Percentiles rank a stretch among this genome's conserved stretches.
phyloP scores from a whole-genome alignment of 2,113 vertebrate genomes.

The Amphilophus citrinellus region DNA sequence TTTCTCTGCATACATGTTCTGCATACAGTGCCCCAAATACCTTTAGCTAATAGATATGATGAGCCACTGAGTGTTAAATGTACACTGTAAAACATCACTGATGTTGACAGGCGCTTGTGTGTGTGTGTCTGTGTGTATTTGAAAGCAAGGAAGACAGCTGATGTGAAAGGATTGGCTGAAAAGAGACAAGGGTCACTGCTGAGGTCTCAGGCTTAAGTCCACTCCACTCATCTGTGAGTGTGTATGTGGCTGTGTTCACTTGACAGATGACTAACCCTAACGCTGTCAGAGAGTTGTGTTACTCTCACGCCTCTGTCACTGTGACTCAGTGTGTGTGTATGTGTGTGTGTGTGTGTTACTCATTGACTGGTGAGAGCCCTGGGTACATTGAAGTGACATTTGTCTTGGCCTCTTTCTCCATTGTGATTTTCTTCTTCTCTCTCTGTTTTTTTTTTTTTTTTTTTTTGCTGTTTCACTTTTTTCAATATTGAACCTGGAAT shows the following conservation, averaged over 20 bases:
- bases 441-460: constrained; percentile 16
- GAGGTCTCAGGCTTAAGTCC: constrained; percentile 50
- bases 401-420: constrained; percentile 51
- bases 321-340: constrained; percentile 27
- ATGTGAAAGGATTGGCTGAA: constrained; percentile 49
- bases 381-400: constrained; percentile 68
- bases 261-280: constrained; percentile 67
- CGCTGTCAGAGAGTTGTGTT: constrained; percentile 58
- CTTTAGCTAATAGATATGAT: not conserved
- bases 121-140: not conserved
- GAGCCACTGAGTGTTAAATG: not conserved
- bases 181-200: constrained; percentile 60
- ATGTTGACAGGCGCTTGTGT: not conserved
- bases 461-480: not conserved
- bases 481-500: not conserved
- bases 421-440: constrained; percentile 45
- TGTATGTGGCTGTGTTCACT: not conserved
- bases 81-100: not conserved
- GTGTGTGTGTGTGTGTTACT: constrained; percentile 49
- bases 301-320: constrained; percentile 56
- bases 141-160: constrained; percentile 17
- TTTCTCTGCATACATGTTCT: not conserved
- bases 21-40: not conserved
- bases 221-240: constrained; percentile 33
- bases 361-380: constrained; percentile 65